phyloP scores from a whole-genome alignment of 1,140 invertebrate species.

The Atta texana region DNA sequence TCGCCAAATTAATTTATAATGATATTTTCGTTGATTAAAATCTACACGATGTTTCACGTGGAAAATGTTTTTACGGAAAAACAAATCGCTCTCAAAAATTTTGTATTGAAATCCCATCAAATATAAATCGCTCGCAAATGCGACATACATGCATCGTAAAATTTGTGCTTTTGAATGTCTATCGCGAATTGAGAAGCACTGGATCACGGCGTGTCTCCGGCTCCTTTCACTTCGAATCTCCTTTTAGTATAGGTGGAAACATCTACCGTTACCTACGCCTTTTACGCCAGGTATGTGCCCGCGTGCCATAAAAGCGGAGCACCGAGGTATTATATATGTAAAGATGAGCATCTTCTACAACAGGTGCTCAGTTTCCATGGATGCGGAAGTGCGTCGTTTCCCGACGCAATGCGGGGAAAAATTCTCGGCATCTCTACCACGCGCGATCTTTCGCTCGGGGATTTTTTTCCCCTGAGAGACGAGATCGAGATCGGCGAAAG shows the following conservation, averaged over 20 bases:
- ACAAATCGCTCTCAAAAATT: background rate
- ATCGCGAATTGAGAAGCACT: constrained; percentile 69
- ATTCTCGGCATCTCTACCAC: constrained; percentile 40
- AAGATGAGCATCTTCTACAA: constrained; percentile 67
- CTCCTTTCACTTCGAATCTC: constrained; percentile 73
- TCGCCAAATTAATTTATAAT: constrained; percentile 1
- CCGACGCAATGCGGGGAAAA: constrained; percentile 34
- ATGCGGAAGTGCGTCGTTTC: constrained; percentile 67
- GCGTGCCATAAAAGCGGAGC: constrained; percentile 71
- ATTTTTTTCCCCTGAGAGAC: background rate
- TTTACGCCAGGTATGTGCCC: constrained; percentile 64
- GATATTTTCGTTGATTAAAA: constrained; percentile 1
- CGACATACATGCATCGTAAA: background rate
- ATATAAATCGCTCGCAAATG: constrained; percentile 1
- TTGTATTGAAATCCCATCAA: background rate
- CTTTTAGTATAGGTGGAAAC: constrained; percentile 74
- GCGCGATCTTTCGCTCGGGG: constrained; percentile 41
- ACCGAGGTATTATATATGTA: constrained; percentile 59
- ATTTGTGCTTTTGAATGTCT: constrained; percentile 26
- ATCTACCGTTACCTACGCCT: constrained; percentile 73
- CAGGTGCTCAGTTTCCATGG: constrained; percentile 73
- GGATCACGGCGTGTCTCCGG: constrained; percentile 57
- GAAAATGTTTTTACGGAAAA: background rate
- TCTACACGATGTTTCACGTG: background rate
- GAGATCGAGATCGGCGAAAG: background rate